Conservation (phyloP, 2,113 vertebrate species). For the Hemichromis elongatus region DNA sequence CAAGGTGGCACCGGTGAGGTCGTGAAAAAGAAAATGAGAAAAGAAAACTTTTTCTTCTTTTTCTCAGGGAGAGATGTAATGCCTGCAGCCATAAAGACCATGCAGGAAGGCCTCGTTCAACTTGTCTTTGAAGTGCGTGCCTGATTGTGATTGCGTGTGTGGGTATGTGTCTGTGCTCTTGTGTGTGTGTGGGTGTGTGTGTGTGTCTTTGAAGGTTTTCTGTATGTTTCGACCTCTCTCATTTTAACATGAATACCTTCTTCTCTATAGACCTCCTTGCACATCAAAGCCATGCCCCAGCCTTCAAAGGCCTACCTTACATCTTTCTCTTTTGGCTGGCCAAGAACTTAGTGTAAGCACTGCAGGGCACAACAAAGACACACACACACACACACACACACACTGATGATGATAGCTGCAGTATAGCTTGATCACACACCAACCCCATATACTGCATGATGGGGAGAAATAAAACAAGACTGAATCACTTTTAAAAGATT, state of each 20-base stretch:
- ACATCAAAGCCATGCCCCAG: constrained; percentile 70
- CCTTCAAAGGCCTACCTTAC: constrained; percentile 71
- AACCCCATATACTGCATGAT: background rate
- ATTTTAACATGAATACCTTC: constrained; percentile 76
- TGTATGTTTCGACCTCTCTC: constrained; percentile 70
- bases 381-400: background rate
- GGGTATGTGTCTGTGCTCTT: constrained; percentile 10
- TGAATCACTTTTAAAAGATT: background rate
- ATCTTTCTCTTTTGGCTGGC: constrained; percentile 38
- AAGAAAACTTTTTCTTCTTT: background rate
- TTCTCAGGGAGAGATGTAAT: background rate
- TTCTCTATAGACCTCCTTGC: constrained; percentile 66
- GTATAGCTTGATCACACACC: background rate
- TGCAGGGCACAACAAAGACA: constrained; percentile 35
- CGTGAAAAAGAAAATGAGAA: background rate
- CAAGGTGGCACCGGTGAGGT: background rate
- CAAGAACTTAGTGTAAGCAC: constrained; percentile 50
- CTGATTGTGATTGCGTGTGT: constrained; percentile 28
- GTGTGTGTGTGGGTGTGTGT: constrained; percentile 33
- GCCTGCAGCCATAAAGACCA: constrained; percentile 59
- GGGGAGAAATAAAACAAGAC: background rate
- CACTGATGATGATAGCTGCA: background rate
- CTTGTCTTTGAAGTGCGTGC: constrained; percentile 64
- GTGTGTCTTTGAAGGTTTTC: constrained; percentile 55
- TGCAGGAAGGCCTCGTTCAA: constrained; percentile 66